Evolutionary conservation across 2,888 invertebrate genomes (phyloP).

Genomic region (Drosophila helvetica): DNA sequence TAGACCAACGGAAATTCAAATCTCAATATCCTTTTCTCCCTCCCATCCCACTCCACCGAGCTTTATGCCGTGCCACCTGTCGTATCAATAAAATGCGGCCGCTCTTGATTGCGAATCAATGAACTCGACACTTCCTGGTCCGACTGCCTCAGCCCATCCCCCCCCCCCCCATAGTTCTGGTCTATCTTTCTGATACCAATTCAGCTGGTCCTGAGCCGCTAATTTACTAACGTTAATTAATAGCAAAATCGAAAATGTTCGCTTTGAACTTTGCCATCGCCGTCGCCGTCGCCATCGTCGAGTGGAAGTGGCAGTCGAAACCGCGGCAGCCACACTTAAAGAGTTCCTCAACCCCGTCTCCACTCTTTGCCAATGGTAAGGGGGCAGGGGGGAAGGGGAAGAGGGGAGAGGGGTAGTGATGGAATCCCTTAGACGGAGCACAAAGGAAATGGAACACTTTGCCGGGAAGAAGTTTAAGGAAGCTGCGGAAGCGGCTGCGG

Average conservation of each 20-base stretch:
- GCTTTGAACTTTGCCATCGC: slow-evolving; percentile 66
- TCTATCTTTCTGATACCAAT: slow-evolving; percentile 3
- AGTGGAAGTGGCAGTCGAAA: slow-evolving; percentile 23
- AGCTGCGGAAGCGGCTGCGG: slow-evolving; percentile 31
- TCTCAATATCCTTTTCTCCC: neutral
- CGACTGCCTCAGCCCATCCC: neutral
- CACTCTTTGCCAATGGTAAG: neutral
- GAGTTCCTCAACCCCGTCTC: slow-evolving; percentile 12
- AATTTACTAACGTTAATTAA: slow-evolving; percentile 77
- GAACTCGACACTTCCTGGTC: slow-evolving; percentile 50
- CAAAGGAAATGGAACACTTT: slow-evolving; percentile 76
- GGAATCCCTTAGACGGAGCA: slow-evolving; percentile 24
- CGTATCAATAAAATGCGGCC: neutral
- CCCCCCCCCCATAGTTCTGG: neutral
- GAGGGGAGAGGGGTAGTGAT: neutral
- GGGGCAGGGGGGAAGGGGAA: neutral
- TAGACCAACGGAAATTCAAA: too few species aligned
- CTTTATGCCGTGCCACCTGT: neutral
- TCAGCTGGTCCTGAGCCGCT: slow-evolving; percentile 50
- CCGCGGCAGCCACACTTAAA: slow-evolving; percentile 57
- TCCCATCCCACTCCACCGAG: neutral
- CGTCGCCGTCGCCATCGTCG: neutral
- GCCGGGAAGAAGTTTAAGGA: slow-evolving; percentile 39
- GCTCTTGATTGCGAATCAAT: slow-evolving; percentile 56
- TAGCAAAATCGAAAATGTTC: slow-evolving; percentile 72